Conservation (phyloP, 1,140 invertebrate species). For the Lepidurus apus region DNA sequence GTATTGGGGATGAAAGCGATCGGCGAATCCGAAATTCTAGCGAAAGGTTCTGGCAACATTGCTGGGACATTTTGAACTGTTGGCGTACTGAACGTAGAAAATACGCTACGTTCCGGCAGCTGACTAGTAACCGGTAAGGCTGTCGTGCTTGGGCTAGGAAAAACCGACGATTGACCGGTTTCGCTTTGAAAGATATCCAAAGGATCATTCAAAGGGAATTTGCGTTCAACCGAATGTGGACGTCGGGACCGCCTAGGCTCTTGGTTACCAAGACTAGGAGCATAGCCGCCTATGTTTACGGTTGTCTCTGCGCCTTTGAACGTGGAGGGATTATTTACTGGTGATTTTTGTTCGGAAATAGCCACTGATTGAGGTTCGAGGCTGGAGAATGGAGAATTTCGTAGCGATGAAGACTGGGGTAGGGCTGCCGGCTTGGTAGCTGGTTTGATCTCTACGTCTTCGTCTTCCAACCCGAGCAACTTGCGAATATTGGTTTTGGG, state of each 20-base stretch:
- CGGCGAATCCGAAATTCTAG: no score
- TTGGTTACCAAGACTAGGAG: neutral
- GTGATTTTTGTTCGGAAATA: neutral
- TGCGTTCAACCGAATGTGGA: slow-evolving; percentile 1
- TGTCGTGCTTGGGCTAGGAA: neutral
- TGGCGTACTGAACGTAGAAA: neutral
- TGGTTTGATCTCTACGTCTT: neutral
- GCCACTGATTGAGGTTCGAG: neutral
- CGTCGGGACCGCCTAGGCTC: neutral
- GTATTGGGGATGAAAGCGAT: neutral
- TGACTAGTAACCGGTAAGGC: neutral
- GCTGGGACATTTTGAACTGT: neutral
- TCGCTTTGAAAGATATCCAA: neutral
- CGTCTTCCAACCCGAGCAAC: neutral
- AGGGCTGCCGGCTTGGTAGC: neutral
- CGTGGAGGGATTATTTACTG: neutral
- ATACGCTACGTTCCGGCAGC: neutral
- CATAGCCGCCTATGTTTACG: neutral
- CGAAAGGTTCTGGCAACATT: neutral
- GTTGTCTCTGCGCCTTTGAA: neutral
- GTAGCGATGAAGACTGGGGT: neutral
- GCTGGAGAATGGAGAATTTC: neutral
- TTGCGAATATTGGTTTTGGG: neutral
- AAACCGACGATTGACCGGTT: neutral
- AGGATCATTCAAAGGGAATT: neutral